These are phyloP conservation scores for Brachypodius melanocephalos DNA, from an alignment of 2,113 vertebrate genomes.

Conservation along the genomic window DNA sequence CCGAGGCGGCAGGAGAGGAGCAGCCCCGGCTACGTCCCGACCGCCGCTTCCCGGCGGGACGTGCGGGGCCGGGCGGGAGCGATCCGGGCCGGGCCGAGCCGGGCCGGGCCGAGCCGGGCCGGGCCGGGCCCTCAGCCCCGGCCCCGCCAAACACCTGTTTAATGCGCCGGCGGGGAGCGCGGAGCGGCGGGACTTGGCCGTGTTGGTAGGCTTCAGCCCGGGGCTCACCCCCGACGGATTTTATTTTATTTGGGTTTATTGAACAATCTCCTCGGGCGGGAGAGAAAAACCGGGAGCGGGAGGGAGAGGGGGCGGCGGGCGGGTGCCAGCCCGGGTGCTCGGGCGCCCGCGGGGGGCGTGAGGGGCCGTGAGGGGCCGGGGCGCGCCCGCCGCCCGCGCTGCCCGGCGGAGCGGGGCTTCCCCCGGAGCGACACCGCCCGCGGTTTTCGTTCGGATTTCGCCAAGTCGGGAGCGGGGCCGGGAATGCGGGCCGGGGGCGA, in stretches of 20 bases:
- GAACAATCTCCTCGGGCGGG: background rate
- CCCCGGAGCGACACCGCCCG: background rate
- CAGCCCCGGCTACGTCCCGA: background rate
- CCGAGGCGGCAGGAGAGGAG: background rate
- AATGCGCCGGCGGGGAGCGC: background rate
- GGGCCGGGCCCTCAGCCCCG: background rate
- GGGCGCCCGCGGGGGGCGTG: background rate
- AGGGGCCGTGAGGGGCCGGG: background rate
- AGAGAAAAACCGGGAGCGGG: background rate
- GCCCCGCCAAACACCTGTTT: constrained; percentile 51
- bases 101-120: background rate
- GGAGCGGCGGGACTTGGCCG: background rate
- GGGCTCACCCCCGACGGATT: background rate
- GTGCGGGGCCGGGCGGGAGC: background rate
- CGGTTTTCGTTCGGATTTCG: background rate
- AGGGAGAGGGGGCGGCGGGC: background rate
- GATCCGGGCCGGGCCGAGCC: background rate
- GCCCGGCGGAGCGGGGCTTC: background rate
- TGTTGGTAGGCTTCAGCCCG: background rate
- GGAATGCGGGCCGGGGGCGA: background rate
- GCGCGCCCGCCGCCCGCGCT: background rate
- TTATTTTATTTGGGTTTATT: background rate
- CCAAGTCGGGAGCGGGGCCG: background rate
- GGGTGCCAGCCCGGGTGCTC: background rate
- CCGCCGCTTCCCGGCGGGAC: background rate